Evolutionary conservation across 2,888 invertebrate species (phyloP).

Genomic region (Aphidoletes aphidimyza): DNA sequence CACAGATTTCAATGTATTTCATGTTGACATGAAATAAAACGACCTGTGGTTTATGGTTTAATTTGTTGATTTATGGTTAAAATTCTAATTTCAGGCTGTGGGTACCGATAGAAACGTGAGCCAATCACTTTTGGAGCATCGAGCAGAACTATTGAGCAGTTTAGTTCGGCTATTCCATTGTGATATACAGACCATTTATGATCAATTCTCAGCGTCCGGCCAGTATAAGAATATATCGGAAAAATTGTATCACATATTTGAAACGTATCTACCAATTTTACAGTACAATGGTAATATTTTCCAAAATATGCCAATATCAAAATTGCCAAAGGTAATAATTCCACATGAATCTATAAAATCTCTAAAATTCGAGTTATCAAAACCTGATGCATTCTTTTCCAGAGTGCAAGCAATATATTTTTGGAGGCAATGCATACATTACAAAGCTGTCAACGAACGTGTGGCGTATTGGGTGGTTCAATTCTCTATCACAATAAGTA

Average conservation of each 20-base stretch:
- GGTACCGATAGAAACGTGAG: conserved; percentile 88
- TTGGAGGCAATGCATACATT: conserved; percentile 87
- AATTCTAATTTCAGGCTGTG: conserved; percentile 74
- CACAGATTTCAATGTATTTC: conserved; percentile 21
- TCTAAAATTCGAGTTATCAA: too few species aligned
- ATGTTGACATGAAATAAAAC: not conserved
- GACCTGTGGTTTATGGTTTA: not conserved
- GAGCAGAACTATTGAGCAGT: conserved; percentile 80
- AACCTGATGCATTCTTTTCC: conserved; percentile 58
- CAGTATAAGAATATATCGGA: conserved; percentile 71
- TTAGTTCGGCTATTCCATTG: conserved; percentile 86
- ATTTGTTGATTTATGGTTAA: conserved; percentile 59
- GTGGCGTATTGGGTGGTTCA: conserved; percentile 84
- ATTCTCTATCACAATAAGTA: conserved; percentile 91
- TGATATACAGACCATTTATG: conserved; percentile 79
- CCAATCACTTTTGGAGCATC: conserved; percentile 81
- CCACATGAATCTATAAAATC: too few species aligned
- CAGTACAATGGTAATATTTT: conserved; percentile 86
- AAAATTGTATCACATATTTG: conserved; percentile 86
- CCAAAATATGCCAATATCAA: conserved; percentile 82
- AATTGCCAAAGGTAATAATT: conserved; percentile 78
- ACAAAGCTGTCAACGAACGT: conserved; percentile 82
- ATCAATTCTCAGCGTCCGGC: conserved; percentile 68
- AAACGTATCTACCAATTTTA: conserved; percentile 87
- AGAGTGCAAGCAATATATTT: conserved; percentile 89